phyloP scores from a whole-genome alignment of 2,797 vertebrate species.

The Sebastes alutus region DNA sequence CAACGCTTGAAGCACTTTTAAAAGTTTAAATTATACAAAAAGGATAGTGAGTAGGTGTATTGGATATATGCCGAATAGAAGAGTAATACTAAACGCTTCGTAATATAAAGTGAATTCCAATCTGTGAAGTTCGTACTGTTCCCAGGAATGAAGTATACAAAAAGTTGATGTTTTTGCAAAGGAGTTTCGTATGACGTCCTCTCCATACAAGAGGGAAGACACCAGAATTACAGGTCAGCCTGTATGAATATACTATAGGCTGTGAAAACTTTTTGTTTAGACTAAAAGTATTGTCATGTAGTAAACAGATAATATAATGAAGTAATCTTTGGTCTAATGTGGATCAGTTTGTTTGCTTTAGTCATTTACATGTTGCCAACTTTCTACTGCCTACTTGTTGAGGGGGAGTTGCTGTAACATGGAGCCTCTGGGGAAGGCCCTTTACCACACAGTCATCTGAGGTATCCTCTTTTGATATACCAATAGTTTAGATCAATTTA shows the following conservation, averaged over 20 bases:
- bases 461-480: not conserved
- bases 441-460: not conserved
- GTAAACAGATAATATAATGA: not conserved
- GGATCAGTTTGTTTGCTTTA: not conserved
- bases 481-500: not conserved
- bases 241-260: not conserved
- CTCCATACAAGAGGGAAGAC: not conserved
- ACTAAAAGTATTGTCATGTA: not conserved
- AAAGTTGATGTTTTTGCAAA: not conserved
- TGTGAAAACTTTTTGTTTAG: not conserved
- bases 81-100: accelerated
- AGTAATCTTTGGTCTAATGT: not conserved
- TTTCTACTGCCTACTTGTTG: not conserved
- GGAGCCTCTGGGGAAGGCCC: not conserved
- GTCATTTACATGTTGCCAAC: not conserved
- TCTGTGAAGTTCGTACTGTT: accelerated
- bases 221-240: not conserved
- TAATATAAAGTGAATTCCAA: accelerated
- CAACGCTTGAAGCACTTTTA: not conserved
- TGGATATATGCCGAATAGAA: not conserved
- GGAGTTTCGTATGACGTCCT: not conserved
- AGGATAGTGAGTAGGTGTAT: accelerated
- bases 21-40: conserved; percentile 13
- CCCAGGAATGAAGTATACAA: accelerated
- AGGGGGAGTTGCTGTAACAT: not conserved